Evolutionary conservation across 2,888 invertebrate genomes (phyloP).

Genomic region (Megalurothrips usitatus): DNA sequence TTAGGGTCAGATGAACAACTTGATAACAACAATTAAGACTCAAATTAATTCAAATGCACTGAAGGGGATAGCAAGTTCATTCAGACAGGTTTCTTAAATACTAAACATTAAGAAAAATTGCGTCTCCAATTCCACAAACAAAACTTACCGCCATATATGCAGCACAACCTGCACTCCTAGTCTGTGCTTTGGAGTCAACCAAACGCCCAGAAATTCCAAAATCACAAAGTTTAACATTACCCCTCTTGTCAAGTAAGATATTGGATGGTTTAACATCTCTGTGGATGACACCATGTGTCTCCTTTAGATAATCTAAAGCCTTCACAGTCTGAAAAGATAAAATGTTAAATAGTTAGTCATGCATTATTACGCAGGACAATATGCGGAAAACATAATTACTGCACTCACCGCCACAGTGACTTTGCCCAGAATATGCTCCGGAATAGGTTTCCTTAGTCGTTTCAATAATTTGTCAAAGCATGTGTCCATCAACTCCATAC

Average conservation of each 20-base stretch:
- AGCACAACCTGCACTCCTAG: constrained; percentile 95
- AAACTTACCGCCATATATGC: constrained; percentile 94
- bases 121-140: constrained; percentile 1
- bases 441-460: constrained; percentile 79
- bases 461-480: constrained; percentile 97
- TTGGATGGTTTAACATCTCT: constrained; percentile 98
- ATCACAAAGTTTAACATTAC: constrained; percentile 96
- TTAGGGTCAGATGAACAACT: too few species aligned
- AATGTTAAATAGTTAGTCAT: constrained; percentile 27
- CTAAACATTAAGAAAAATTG: neutral
- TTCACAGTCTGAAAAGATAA: constrained; percentile 71
- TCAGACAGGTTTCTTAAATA: neutral
- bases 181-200: constrained; percentile 97
- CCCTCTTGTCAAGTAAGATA: constrained; percentile 90
- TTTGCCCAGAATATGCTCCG: constrained; percentile 93
- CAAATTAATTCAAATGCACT: constrained; percentile 13
- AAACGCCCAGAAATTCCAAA: constrained; percentile 98
- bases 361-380: constrained; percentile 21
- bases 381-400: neutral
- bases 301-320: constrained; percentile 95
- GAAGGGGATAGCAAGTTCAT: neutral
- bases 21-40: too few species aligned
- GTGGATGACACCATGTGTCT: constrained; percentile 94
- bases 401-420: constrained; percentile 87
- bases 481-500: constrained; percentile 99